phyloP scores from a whole-genome alignment of 2,113 vertebrate genomes.

The Brachyhypopomus gauderio region DNA sequence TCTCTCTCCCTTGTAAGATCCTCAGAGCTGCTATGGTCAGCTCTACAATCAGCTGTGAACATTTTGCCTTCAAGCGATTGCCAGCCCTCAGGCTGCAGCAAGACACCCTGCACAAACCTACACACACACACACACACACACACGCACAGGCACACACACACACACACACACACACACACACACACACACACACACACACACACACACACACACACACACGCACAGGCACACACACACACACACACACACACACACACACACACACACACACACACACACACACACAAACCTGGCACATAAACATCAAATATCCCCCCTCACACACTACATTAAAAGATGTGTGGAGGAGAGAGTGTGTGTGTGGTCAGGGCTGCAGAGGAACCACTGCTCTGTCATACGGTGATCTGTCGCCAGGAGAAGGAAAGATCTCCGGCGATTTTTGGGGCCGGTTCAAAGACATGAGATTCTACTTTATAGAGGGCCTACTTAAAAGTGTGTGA shows the following conservation, averaged over 20 bases:
- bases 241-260: slow-evolving; percentile 14
- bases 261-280: slow-evolving; percentile 3
- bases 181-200: slow-evolving; percentile 16
- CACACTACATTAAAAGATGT: slow-evolving; percentile 36
- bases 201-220: slow-evolving; percentile 13
- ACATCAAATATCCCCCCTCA: slow-evolving; percentile 8
- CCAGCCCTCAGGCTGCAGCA: slow-evolving; percentile 42
- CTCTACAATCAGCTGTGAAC: slow-evolving; percentile 50
- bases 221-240: slow-evolving; percentile 23
- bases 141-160: slow-evolving; percentile 23
- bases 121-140: slow-evolving; percentile 31
- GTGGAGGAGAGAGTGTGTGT: slow-evolving; percentile 14
- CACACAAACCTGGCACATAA: slow-evolving; percentile 16
- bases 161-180: slow-evolving; percentile 15
- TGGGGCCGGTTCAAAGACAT: slow-evolving; percentile 47
- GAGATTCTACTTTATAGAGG: slow-evolving; percentile 29
- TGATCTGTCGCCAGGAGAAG: slow-evolving; percentile 23
- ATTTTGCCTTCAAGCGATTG: slow-evolving; percentile 42
- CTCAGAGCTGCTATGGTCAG: slow-evolving; percentile 17
- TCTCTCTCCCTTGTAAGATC: background rate
- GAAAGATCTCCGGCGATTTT: background rate
- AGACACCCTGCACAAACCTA: slow-evolving; percentile 34
- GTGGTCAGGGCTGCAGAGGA: background rate
- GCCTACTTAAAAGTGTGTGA: slow-evolving; percentile 28
- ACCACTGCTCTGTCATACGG: slow-evolving; percentile 23